Base-by-base conservation (phyloP, 2,888 invertebrate species). In the Macrosiphum euphorbiae region DNA sequence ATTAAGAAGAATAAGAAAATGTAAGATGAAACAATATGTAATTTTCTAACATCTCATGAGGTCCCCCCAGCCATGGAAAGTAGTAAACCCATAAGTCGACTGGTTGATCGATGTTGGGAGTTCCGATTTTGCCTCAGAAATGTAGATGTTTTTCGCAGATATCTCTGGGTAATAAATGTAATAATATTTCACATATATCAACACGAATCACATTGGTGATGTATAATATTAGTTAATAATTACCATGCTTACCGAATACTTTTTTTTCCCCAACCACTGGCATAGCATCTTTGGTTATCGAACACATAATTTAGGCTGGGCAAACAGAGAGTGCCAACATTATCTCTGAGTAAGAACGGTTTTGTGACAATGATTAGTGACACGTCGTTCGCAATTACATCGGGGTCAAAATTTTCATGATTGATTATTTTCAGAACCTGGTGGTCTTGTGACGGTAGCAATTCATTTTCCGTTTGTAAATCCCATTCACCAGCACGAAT, bases 401-500 rank as follows among this genome's bases (percentile, higher is more conserved):
- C 96, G 0, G 96, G 95, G 94, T 97, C 96, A 96, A 97, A 98
- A 0, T 96, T 96, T 95, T 96, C 95, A 95, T 97, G 96, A 28
- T 96, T 95, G 47, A 96, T 95, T 0, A 97, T 96, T 55, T 96
- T 96, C 13, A 95, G 94, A 0, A 97, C 97, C 0, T 95, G 95
- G 61, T 97, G 96, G 95, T 98, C 98, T 95, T 97, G 97, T 95
- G 97, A 97, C 0, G 97, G 97, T 92, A 97, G 96, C 20, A 97
- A 96, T 95, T 98, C 98, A 94, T 97, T 97, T 0, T 96, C 96
- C 0, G 97, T 97, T 96, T 98, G 98, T 0, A 98, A 97, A 96
- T 98, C 98, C 98, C 98, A 98, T 95, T 98, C 98, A 0, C 98
- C 98, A 0, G 97, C 97, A 7, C 98, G 96, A 4, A 97, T 96